Percentiles rank a stretch among this genome's conserved stretches.
Evolutionary conservation across 2,888 invertebrate genomes (phyloP).

Genomic region (Eucera pruinosa): DNA sequence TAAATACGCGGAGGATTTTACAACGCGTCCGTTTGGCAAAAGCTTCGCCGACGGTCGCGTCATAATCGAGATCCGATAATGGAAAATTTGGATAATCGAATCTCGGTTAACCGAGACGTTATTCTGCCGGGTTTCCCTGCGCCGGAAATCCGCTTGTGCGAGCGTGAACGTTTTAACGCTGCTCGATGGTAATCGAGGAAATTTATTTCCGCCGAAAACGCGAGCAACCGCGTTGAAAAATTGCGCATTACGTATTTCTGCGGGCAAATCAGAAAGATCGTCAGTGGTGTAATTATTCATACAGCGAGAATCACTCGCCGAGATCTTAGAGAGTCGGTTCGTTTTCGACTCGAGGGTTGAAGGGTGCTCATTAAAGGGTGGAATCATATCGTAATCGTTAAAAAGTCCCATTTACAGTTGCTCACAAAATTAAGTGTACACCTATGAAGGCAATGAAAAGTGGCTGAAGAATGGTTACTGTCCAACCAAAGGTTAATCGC

Average conservation of each 20-base stretch:
- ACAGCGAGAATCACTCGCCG: neutral
- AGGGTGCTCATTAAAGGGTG: slow-evolving; percentile 16
- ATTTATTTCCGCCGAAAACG: slow-evolving; percentile 26
- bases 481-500: too few species aligned
- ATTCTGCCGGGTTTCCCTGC: neutral
- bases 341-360: neutral
- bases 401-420: too few species aligned
- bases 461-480: too few species aligned
- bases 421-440: too few species aligned
- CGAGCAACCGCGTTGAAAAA: neutral
- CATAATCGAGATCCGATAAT: slow-evolving; percentile 51
- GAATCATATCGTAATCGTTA: too few species aligned
- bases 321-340: neutral
- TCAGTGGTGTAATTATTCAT: slow-evolving; percentile 18
- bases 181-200: slow-evolving; percentile 16
- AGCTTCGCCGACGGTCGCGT: slow-evolving; percentile 14
- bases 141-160: slow-evolving; percentile 1
- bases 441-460: too few species aligned
- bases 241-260: neutral
- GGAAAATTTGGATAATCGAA: slow-evolving; percentile 52
- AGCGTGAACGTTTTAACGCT: slow-evolving; percentile 1
- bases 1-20: slow-evolving; percentile 16
- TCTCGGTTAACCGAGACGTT: slow-evolving; percentile 46
- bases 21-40: slow-evolving; percentile 9
- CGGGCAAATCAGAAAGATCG: neutral